Evolutionary conservation across 2,888 invertebrate genomes (phyloP).

Genomic region (Drosophila multiciliata): DNA sequence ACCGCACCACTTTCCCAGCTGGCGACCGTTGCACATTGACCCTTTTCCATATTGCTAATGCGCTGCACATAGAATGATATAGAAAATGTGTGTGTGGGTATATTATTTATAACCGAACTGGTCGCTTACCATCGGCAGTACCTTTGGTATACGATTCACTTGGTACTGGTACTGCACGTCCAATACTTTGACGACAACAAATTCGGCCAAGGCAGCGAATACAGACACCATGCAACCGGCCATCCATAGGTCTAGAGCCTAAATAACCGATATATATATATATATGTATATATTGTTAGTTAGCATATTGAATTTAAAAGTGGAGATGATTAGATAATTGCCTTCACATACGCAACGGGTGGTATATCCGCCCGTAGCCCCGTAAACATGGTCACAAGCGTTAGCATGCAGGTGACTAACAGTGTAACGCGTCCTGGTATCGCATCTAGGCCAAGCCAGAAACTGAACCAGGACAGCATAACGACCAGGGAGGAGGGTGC

Average conservation of each 20-base stretch:
- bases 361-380: conserved; percentile 93
- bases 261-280: conserved; percentile 25
- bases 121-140: conserved; percentile 84
- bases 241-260: conserved; percentile 95
- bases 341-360: conserved; percentile 94
- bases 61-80: conserved; percentile 83
- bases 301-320: not conserved
- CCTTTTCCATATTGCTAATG: conserved; percentile 88
- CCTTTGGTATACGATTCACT: conserved; percentile 86
- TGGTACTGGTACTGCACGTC: conserved; percentile 90
- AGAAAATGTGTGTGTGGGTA: conserved; percentile 43
- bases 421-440: conserved; percentile 93
- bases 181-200: conserved; percentile 92
- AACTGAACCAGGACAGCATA: conserved; percentile 94
- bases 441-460: conserved; percentile 93
- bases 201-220: conserved; percentile 93
- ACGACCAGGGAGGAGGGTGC: conserved; percentile 93
- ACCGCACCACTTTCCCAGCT: conserved; percentile 89
- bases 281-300: conserved; percentile 1
- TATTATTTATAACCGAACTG: conserved; percentile 49
- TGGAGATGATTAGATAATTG: conserved; percentile 77
- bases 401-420: conserved; percentile 93
- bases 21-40: conserved; percentile 88
- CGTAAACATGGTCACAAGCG: conserved; percentile 94
- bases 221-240: conserved; percentile 95